Evolutionary conservation across 1,140 invertebrate genomes (phyloP).

Genomic region (Achroia grisella): DNA sequence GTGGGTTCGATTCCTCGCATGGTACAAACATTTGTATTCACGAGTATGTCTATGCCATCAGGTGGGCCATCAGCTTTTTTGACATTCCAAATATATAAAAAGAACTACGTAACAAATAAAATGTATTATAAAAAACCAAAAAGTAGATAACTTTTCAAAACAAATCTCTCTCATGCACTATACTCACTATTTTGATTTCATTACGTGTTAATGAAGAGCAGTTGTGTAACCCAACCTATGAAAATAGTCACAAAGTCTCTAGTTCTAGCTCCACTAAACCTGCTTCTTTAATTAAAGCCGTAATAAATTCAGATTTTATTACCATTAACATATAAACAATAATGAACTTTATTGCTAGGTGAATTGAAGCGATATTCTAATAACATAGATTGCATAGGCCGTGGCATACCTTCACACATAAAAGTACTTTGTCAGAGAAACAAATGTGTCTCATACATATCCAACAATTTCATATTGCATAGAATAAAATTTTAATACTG

Average conservation of each 20-base stretch:
- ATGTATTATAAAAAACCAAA: too few species aligned
- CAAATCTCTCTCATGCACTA: too few species aligned
- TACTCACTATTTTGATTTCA: too few species aligned
- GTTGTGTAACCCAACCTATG: too few species aligned
- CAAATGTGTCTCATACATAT: constrained; percentile 8
- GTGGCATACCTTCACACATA: constrained; percentile 3
- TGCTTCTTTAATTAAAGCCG: constrained; percentile 16
- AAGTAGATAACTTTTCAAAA: too few species aligned
- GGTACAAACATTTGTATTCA: too few species aligned
- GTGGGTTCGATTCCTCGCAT: too few species aligned
- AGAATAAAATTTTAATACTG: background rate
- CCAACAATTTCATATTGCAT: constrained; percentile 1
- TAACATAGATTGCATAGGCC: background rate
- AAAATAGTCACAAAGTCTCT: constrained; percentile 8
- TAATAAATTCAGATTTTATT: background rate
- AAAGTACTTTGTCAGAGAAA: constrained; percentile 11
- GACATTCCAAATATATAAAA: too few species aligned
- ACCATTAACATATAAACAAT: background rate
- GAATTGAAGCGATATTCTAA: background rate
- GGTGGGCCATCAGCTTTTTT: too few species aligned
- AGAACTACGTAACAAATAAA: too few species aligned
- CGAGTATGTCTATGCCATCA: too few species aligned
- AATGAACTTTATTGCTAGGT: background rate
- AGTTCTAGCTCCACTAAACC: constrained; percentile 11
- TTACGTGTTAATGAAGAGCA: too few species aligned